Conservation (phyloP, 2,797 vertebrate species). For the Catostomus latipinnis region DNA sequence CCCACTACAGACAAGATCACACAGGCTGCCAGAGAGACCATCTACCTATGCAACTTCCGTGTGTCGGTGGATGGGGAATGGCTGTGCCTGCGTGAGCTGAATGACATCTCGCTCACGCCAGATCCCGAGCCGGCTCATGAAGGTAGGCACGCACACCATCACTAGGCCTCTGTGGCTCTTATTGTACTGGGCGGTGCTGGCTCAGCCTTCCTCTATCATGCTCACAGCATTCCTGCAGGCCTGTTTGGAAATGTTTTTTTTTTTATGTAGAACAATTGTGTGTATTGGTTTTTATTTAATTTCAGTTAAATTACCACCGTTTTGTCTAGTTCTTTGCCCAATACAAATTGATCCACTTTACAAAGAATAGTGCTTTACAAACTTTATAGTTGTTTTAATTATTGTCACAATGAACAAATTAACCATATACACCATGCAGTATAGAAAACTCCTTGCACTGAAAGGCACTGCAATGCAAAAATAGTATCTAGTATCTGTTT, state of each 20-base stretch:
- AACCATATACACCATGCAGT: not conserved
- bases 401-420: conserved; percentile 13
- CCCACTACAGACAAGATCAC: conserved; percentile 99
- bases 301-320: no score
- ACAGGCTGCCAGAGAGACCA: conserved; percentile 98
- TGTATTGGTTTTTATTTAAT: not conserved
- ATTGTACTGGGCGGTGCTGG: conserved; percentile 40
- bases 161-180: conserved; percentile 41
- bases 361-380: no score
- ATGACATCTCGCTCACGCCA: conserved; percentile 99
- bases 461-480: not conserved
- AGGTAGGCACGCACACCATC: conserved; percentile 81
- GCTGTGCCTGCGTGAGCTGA: conserved; percentile 97
- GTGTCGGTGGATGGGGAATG: conserved; percentile 99
- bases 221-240: conserved; percentile 15
- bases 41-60: conserved; percentile 99
- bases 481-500: not conserved
- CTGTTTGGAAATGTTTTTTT: conserved; percentile 52
- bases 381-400: not conserved
- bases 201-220: conserved; percentile 35
- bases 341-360: no score
- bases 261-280: conserved; percentile 8
- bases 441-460: not conserved
- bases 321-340: no score
- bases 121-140: conserved; percentile 98